Percentiles rank a stretch among this genome's conserved stretches.
Conservation (phyloP, 1,140 invertebrate genomes). For the Ceratoteleas bidentatus region DNA sequence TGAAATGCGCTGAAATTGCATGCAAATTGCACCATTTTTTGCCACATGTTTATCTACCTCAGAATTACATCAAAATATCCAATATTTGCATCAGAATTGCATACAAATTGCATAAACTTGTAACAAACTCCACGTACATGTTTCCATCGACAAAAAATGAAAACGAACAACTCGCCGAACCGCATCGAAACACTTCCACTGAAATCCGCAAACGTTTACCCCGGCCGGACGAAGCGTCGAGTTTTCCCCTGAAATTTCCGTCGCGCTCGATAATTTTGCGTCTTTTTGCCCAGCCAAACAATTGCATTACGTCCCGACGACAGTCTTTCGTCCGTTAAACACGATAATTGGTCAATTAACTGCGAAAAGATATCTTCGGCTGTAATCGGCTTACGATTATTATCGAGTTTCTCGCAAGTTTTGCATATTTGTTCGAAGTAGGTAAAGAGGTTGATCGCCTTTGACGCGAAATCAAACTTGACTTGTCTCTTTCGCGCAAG, state of each 20-base stretch:
- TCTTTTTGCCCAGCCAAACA: neutral
- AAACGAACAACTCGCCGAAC: no score
- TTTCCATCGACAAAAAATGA: no score
- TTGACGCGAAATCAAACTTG: neutral
- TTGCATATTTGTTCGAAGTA: conserved; percentile 44
- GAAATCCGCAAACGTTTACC: neutral
- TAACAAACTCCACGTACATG: no score
- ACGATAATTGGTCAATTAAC: conserved; percentile 14
- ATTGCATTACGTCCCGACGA: neutral
- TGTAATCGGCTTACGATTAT: conserved; percentile 19
- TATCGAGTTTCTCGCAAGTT: conserved; percentile 15
- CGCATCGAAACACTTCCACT: no score
- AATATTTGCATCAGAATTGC: neutral
- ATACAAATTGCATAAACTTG: neutral
- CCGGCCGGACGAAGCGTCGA: neutral
- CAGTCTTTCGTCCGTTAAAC: neutral
- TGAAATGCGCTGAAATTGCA: no score
- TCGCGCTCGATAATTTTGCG: neutral
- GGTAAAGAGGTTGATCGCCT: conserved; percentile 14
- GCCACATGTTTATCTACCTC: no score
- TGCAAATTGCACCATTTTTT: no score
- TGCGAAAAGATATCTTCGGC: conserved; percentile 15
- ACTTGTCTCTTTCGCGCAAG: neutral
- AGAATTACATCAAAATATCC: no score
- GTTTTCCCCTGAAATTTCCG: neutral